Evolutionary conservation across 2,113 vertebrate species (phyloP), one percentile per base, ranked within the genome.

Genomic region (Syrmaticus mikado): DNA sequence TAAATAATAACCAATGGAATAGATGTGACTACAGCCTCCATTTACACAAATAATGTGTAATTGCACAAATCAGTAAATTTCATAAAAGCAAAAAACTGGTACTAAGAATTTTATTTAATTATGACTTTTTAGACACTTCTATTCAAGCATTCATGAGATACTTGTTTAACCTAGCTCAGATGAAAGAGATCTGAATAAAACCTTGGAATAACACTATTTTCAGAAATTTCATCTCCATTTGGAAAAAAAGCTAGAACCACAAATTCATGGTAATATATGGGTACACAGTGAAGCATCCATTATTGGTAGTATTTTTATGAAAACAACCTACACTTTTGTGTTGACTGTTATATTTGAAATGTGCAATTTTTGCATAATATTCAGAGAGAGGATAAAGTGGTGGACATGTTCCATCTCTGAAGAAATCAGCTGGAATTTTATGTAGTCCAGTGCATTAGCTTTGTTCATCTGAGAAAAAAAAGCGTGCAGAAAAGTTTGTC

Each of bases 401-500:
- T 30, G 50, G 46, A 58, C 81, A 82, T 0, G 1, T 3, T 27
- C 7, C 85, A 45, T 14, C 43, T 66, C 27, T 72, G 53, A 82
- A 92, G 61, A 85, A 64, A 62, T 22, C 28, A 77, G 16, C 24
- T 36, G 72, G 24, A 19, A 57, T 72, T n/a, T 34, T 55, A 58
- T n/a, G 32, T 27, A 50, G 21, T 17, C 34, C 76, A 86, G 41
- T 8, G 12, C 20, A 72, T 89, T 87, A 87, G 55, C 68, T 24
- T 88, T 90, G 82, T 36, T 83, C 46, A 58, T 30, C 50, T 87
- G 60, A 89, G 45, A 55, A 92, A 89, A 80, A 21, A 25, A 89
- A 80, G 21, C 30, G 71, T 90, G 50, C 4, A 30, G 38, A 95
- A 97, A 92, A 74, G 66, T 67, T 89, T 68, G 55, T 36, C 36